These are phyloP conservation scores for Physella acuta DNA, from an alignment of 1,140 invertebrate genomes.

Conservation along the genomic window DNA sequence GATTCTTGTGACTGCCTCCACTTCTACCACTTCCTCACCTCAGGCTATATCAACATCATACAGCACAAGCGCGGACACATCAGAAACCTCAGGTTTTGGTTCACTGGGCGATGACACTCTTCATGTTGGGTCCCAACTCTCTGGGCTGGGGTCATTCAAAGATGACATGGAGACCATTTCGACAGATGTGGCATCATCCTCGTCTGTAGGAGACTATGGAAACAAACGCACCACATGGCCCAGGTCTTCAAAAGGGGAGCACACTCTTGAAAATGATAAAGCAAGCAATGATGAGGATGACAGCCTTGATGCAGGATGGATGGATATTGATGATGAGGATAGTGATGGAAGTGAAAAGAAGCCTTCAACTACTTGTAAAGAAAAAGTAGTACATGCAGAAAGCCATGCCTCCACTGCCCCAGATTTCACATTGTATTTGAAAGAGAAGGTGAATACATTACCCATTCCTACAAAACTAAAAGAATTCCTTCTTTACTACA, in stretches of 20 bases:
- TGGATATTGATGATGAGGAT: slow-evolving; percentile 17
- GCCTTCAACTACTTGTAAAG: neutral
- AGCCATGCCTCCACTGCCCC: neutral
- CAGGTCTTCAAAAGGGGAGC: slow-evolving; percentile 15
- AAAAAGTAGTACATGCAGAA: neutral
- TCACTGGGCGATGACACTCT: slow-evolving; percentile 39
- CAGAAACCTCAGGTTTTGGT: slow-evolving; percentile 52
- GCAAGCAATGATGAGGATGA: neutral
- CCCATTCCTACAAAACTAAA: slow-evolving; percentile 22
- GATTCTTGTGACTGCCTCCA: slow-evolving; percentile 12
- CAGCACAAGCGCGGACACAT: slow-evolving; percentile 49
- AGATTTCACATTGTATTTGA: slow-evolving; percentile 20
- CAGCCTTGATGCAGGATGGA: slow-evolving; percentile 9
- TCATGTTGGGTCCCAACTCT: slow-evolving; percentile 13
- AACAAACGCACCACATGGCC: neutral
- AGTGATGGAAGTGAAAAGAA: neutral
- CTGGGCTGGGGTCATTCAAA: slow-evolving; percentile 1
- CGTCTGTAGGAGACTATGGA: neutral
- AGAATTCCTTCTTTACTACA: slow-evolving; percentile 20
- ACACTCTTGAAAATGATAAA: neutral
- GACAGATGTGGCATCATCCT: neutral
- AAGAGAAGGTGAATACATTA: slow-evolving; percentile 10
- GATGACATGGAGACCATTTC: neutral
- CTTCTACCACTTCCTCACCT: slow-evolving; percentile 14
- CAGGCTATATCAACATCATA: slow-evolving; percentile 34